Base-by-base conservation (phyloP, 1,140 invertebrate genomes). In the Diachasmimorpha longicaudata region DNA sequence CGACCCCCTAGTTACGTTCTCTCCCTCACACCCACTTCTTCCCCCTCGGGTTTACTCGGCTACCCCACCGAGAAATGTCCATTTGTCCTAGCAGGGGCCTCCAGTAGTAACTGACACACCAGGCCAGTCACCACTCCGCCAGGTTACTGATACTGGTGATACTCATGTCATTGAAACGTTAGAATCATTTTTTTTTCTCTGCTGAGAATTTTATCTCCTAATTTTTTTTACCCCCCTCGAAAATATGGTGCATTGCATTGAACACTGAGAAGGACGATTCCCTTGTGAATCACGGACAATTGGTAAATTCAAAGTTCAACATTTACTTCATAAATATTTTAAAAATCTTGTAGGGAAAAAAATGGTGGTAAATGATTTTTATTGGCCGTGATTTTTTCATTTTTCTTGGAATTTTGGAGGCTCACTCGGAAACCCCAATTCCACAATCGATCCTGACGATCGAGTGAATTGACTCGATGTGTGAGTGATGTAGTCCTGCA, bases 1-100 rank as follows among this genome's bases (percentile, higher is more conserved):
- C 84, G 79, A 83, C 80, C 79, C 79, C 75, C 68, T 63, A 5
- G 67, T 21, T 0, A 6, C 42, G 19, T 31, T 76, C 52, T 25
- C 68, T 55, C 71, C 68, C 75, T 77, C 48, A 55, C 48, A 21
- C 69, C 63, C 71, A 70, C 42, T 74, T 69, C 16, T 68, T 67
- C 71, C 21, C 39, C 39, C 3, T 63, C 16, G 69, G 37, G 42
- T 66, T 70, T 58, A 70, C 55, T 72, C 78, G 72, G 23, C 37
- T 16, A 73, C 37, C 66, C 66, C 66, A 16, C 66, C 66, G 31
- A 31, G 31, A 14, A 23, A 66, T 66, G 21, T 66, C 23, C 31
- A 66, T 66, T 31, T 25, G 31, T 31, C 31, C 21, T 66, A 66
- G 31, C 23, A 66, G 21, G 25, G 21, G 31, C 23, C 58, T 31